phyloP scores from a whole-genome alignment of 1,140 invertebrate genomes.

The Lutraria rhynchaena region DNA sequence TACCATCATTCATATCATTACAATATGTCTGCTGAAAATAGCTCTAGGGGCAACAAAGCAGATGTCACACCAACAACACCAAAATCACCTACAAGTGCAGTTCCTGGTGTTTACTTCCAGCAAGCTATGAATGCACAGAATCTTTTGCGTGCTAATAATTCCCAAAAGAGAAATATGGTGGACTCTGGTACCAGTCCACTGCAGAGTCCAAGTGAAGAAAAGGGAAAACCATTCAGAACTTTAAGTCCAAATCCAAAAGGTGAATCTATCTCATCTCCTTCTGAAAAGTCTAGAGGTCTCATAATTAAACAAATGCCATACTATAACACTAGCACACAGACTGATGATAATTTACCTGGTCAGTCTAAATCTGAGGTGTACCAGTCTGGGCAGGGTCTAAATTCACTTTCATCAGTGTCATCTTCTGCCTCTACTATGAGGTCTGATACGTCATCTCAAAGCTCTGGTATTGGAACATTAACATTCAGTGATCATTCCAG shows the following conservation, averaged over 20 bases:
- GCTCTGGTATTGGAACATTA: slow-evolving; percentile 51
- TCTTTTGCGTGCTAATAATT: slow-evolving; percentile 28
- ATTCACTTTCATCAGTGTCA: slow-evolving; percentile 47
- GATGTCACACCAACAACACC: slow-evolving; percentile 7
- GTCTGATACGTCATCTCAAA: slow-evolving; percentile 48
- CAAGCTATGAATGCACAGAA: slow-evolving; percentile 46
- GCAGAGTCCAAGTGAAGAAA: slow-evolving; percentile 60
- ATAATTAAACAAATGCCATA: slow-evolving; percentile 72
- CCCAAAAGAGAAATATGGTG: slow-evolving; percentile 56
- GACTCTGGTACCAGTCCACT: slow-evolving; percentile 71
- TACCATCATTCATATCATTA: slow-evolving; percentile 47
- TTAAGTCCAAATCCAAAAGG: slow-evolving; percentile 54
- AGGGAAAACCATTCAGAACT: slow-evolving; percentile 22
- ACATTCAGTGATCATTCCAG: slow-evolving; percentile 55
- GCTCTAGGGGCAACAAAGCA: neutral
- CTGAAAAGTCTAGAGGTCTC: slow-evolving; percentile 42
- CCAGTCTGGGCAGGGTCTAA: slow-evolving; percentile 31
- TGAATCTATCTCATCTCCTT: slow-evolving; percentile 6
- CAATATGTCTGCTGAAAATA: slow-evolving; percentile 41
- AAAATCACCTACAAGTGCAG: slow-evolving; percentile 29
- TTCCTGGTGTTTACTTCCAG: slow-evolving; percentile 31
- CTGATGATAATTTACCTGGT: slow-evolving; percentile 62
- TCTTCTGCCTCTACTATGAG: slow-evolving; percentile 11
- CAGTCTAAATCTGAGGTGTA: slow-evolving; percentile 37
- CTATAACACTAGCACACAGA: slow-evolving; percentile 80